Conservation (phyloP, 1,140 invertebrate species). For the Ridgeia piscesae region DNA sequence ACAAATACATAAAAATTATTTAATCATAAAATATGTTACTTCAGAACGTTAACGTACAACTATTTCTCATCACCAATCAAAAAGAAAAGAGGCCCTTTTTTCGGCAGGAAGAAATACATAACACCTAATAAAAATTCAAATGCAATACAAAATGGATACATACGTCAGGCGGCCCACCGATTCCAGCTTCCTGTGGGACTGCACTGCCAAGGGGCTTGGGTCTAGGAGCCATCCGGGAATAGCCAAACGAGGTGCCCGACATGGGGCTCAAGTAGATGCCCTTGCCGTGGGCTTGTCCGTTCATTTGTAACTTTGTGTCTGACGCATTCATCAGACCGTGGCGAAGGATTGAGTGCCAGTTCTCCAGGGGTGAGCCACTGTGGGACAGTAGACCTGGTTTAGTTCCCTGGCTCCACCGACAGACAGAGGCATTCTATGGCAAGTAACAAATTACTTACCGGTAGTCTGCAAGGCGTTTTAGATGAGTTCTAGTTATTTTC, state of each 20-base stretch:
- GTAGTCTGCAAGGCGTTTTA: no score
- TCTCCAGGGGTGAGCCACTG: constrained; percentile 52
- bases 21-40: not conserved
- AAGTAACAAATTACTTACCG: no score
- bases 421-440: no score
- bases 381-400: no score
- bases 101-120: no score
- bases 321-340: constrained; percentile 50
- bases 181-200: not conserved
- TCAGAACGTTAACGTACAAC: not conserved
- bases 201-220: not conserved
- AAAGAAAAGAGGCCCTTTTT: no score
- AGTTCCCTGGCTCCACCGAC: no score
- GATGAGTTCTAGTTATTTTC: no score
- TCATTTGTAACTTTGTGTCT: constrained; percentile 47
- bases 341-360: constrained; percentile 55
- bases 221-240: constrained; percentile 40
- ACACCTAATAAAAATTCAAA: not conserved
- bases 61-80: no score
- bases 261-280: constrained; percentile 53
- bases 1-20: no score
- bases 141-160: not conserved
- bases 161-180: not conserved
- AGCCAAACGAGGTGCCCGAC: constrained; percentile 41
- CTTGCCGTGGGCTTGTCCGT: constrained; percentile 51